A percentile compares a stretch with the other conserved stretches of the same genome.
Evolutionary conservation across 2,797 vertebrate species (phyloP).

Genomic region (Melanotaenia boesemani): DNA sequence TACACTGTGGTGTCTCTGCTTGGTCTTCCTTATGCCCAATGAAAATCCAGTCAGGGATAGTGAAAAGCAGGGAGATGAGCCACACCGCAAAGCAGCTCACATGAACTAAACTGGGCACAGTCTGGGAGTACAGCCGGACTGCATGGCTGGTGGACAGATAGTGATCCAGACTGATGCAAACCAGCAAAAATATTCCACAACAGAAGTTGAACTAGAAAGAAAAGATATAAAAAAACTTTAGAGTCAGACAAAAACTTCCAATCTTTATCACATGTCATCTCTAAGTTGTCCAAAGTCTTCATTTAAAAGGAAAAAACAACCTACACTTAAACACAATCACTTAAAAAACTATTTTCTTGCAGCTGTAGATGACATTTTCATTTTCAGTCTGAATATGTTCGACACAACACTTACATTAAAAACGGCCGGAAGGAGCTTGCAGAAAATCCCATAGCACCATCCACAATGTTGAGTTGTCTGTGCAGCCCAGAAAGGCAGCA

Average conservation of each 20-base stretch:
- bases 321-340: not conserved
- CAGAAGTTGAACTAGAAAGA: constrained; percentile 89
- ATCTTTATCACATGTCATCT: constrained; percentile 16
- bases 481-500: constrained; percentile 84
- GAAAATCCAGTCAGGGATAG: constrained; percentile 78
- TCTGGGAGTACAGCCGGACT: constrained; percentile 81
- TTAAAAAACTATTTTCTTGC: constrained; percentile 4
- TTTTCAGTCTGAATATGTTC: constrained; percentile 30
- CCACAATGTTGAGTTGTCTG: constrained; percentile 50
- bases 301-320: not conserved
- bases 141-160: constrained; percentile 85
- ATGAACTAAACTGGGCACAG: constrained; percentile 77
- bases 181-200: constrained; percentile 90
- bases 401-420: constrained; percentile 78
- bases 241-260: not conserved
- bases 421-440: constrained; percentile 81
- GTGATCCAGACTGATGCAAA: constrained; percentile 87
- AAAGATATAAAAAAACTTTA: not conserved
- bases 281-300: not conserved
- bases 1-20: constrained; percentile 47
- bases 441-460: constrained; percentile 77
- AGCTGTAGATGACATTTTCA: not conserved
- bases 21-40: constrained; percentile 50
- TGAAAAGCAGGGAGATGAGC: constrained; percentile 64
- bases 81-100: constrained; percentile 84